Evolutionary conservation across 2,797 vertebrate species (phyloP).

Genomic region (Malacoctenus gilli): DNA sequence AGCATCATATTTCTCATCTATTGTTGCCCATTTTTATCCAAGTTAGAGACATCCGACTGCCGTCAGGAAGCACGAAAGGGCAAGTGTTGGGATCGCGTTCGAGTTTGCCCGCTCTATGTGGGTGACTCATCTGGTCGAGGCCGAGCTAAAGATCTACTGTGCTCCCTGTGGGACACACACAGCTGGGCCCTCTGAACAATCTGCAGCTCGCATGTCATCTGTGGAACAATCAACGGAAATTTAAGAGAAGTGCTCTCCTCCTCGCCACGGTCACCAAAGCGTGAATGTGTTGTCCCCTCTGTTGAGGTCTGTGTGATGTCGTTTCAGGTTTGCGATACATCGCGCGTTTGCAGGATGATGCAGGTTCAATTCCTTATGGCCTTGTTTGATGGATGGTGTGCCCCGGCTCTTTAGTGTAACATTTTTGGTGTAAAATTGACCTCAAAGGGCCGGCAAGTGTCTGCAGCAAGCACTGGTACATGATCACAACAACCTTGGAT

Average conservation of each 20-base stretch:
- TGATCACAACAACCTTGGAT: too few species aligned
- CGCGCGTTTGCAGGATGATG: too few species aligned
- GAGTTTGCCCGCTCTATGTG: constrained; percentile 39
- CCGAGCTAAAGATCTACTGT: constrained; percentile 60
- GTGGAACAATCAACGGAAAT: constrained; percentile 24
- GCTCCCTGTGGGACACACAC: constrained; percentile 63
- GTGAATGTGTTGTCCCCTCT: neutral
- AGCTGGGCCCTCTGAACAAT: constrained; percentile 65
- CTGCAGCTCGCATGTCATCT: constrained; percentile 46
- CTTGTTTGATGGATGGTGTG: too few species aligned
- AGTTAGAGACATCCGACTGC: constrained; percentile 1
- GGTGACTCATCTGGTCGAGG: constrained; percentile 72
- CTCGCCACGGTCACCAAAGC: neutral
- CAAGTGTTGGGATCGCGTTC: constrained; percentile 43
- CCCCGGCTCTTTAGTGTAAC: too few species aligned
- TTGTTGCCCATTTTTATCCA: constrained; percentile 4
- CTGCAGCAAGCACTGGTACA: too few species aligned
- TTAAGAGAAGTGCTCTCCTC: too few species aligned
- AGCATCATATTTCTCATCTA: constrained; percentile 6
- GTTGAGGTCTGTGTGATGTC: constrained; percentile 3
- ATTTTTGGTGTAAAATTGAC: too few species aligned
- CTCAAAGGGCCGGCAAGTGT: too few species aligned
- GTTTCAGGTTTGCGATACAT: too few species aligned
- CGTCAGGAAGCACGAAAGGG: constrained; percentile 21
- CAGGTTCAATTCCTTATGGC: too few species aligned